A percentile compares a stretch with the other conserved stretches of the same genome.
Evolutionary conservation across 2,888 invertebrate genomes (phyloP).

Genomic region (Neria commutata): DNA sequence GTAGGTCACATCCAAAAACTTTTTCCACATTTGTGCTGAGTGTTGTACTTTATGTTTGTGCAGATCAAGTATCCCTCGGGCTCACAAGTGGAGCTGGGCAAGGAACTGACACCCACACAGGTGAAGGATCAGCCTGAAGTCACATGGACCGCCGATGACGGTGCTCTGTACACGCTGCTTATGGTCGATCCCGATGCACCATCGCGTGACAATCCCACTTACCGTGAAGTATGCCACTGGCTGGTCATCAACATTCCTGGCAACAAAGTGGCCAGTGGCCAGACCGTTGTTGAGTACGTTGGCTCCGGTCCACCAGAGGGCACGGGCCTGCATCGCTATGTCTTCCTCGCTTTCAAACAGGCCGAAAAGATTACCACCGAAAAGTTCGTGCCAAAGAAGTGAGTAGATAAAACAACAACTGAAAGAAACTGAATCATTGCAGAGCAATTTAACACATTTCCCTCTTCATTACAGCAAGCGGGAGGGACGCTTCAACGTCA

Average conservation of each 20-base stretch:
- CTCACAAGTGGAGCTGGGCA: constrained; percentile 67
- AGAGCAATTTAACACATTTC: constrained; percentile 44
- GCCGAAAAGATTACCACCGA: constrained; percentile 47
- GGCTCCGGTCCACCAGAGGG: constrained; percentile 84
- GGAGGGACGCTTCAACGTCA: constrained; percentile 67
- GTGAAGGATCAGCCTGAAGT: constrained; percentile 57
- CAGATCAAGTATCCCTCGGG: constrained; percentile 55
- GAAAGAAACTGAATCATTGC: background rate
- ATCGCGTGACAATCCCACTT: constrained; percentile 76
- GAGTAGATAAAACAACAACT: too few relatives aligned
- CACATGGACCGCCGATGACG: constrained; percentile 48
- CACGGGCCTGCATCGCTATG: constrained; percentile 80
- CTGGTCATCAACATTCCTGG: constrained; percentile 86
- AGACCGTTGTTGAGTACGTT: constrained; percentile 77
- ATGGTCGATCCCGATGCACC: constrained; percentile 85
- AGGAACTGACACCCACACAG: constrained; percentile 75
- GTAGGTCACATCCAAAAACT: background rate
- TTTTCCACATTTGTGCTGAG: constrained; percentile 10
- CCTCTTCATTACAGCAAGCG: constrained; percentile 47
- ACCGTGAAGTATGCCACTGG: constrained; percentile 92
- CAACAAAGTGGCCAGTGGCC: constrained; percentile 71
- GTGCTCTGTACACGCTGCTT: constrained; percentile 53
- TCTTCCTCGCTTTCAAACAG: constrained; percentile 79
- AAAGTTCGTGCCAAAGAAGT: constrained; percentile 47
- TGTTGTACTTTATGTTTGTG: background rate